These are phyloP conservation scores for Lasioglossum calceatum DNA, from an alignment of 2,888 invertebrate species.

Conservation along the genomic window DNA sequence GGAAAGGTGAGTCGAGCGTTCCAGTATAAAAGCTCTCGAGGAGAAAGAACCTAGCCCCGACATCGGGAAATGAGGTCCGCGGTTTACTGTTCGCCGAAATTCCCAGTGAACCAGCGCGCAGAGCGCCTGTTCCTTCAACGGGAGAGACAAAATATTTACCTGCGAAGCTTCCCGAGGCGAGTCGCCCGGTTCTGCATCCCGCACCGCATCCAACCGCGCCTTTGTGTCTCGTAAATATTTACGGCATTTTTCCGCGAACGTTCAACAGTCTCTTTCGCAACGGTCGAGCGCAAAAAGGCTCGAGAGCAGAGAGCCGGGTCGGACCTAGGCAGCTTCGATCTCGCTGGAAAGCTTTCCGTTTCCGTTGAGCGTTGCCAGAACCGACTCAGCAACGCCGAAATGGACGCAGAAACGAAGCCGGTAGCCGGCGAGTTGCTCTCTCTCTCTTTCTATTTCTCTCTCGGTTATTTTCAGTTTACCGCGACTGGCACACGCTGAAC, in stretches of 20 bases:
- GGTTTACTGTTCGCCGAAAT: background rate
- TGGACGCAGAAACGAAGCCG: background rate
- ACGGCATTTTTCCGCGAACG: slow-evolving; percentile 37
- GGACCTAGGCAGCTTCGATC: background rate
- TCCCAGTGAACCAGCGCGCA: slow-evolving; percentile 24
- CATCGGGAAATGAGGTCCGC: background rate
- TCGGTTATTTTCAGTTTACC: slow-evolving; percentile 35
- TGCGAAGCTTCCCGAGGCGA: slow-evolving; percentile 21
- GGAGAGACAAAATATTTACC: slow-evolving; percentile 57
- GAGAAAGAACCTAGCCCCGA: background rate
- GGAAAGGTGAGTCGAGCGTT: slow-evolving; percentile 86
- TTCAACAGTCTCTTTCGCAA: slow-evolving; percentile 31
- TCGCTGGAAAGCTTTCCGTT: slow-evolving; percentile 1
- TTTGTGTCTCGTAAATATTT: slow-evolving; percentile 57
- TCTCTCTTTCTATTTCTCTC: background rate
- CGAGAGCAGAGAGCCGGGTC: background rate
- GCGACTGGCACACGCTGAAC: background rate
- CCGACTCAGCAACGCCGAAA: background rate
- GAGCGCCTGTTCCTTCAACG: slow-evolving; percentile 34
- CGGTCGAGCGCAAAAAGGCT: background rate
- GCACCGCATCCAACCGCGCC: slow-evolving; percentile 10
- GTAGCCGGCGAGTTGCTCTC: background rate
- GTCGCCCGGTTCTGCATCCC: slow-evolving; percentile 26
- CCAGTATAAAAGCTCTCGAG: background rate
- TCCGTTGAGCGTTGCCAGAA: slow-evolving; percentile 13